Percentiles rank a stretch among this genome's conserved stretches.
Conservation (phyloP, 2,888 invertebrate species). For the Trissolcus japonicus region DNA sequence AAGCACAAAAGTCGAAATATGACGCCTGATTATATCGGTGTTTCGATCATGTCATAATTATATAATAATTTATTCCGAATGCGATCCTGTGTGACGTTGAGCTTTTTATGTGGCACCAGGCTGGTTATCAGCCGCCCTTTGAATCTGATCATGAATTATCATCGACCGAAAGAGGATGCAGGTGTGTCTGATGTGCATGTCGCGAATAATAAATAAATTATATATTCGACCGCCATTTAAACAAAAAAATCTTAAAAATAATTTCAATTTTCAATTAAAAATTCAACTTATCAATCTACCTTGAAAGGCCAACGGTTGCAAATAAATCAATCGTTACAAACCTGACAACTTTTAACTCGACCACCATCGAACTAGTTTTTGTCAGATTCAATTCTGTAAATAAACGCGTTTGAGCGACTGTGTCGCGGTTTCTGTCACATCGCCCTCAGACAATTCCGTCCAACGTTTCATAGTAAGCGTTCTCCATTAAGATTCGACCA, state of each 20-base stretch:
- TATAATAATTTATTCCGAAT: slow-evolving; percentile 33
- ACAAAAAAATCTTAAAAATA: slow-evolving; percentile 51
- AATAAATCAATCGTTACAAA: not conserved
- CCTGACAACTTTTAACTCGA: slow-evolving; percentile 1
- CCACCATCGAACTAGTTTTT: slow-evolving; percentile 34
- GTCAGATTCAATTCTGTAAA: slow-evolving; percentile 40
- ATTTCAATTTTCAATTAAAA: not conserved
- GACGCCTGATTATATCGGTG: slow-evolving; percentile 4
- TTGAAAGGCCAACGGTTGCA: not conserved
- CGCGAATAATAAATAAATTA: slow-evolving; percentile 65
- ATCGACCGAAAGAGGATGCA: slow-evolving; percentile 60
- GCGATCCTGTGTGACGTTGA: slow-evolving; percentile 31
- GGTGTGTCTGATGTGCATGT: slow-evolving; percentile 65
- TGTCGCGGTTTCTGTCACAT: slow-evolving; percentile 50
- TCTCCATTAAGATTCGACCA: slow-evolving; percentile 53
- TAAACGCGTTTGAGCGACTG: slow-evolving; percentile 43
- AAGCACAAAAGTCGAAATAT: not conserved
- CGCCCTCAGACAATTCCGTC: slow-evolving; percentile 46
- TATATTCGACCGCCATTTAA: slow-evolving; percentile 58
- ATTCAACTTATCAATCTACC: not conserved
- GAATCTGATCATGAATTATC: slow-evolving; percentile 66
- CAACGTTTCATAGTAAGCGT: slow-evolving; percentile 37
- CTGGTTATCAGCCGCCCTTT: slow-evolving; percentile 60
- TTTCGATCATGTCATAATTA: slow-evolving; percentile 38
- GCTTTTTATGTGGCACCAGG: slow-evolving; percentile 35